A percentile compares a stretch with the other conserved stretches of the same genome.
phyloP scores from a whole-genome alignment of 2,888 invertebrate species.

The Hymenopus coronatus region DNA sequence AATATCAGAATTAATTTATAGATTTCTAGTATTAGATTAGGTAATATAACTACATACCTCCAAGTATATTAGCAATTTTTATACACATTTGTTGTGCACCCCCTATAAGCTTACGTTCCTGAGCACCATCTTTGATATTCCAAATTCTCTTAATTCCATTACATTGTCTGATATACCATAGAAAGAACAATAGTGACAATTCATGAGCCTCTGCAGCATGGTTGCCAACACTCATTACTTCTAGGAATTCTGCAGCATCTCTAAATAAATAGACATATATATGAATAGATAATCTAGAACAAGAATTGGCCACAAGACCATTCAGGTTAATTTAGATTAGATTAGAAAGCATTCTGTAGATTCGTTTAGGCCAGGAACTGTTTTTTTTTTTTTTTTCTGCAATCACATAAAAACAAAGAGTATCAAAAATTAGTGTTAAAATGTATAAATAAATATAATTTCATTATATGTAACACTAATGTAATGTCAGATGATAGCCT shows the following conservation, averaged over 20 bases:
- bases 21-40: neutral
- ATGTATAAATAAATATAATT: no score
- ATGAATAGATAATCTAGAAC: no score
- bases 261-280: slow-evolving; percentile 22
- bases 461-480: no score
- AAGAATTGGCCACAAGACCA: no score
- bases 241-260: slow-evolving; percentile 32
- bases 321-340: no score
- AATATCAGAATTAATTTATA: no score
- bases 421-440: no score
- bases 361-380: no score
- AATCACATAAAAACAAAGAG: no score
- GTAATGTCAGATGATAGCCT: no score
- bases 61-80: slow-evolving; percentile 43
- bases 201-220: slow-evolving; percentile 35
- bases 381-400: no score
- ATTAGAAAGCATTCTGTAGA: no score
- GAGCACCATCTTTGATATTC: slow-evolving; percentile 38
- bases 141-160: slow-evolving; percentile 36
- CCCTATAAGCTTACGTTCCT: slow-evolving; percentile 46
- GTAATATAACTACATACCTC: slow-evolving; percentile 30
- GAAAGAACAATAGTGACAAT: slow-evolving; percentile 39
- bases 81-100: slow-evolving; percentile 47
- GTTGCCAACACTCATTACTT: slow-evolving; percentile 25
- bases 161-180: slow-evolving; percentile 38